These are phyloP conservation scores for Melanotaenia maccullochi DNA, from an alignment of 2,797 vertebrate species.

Conservation along the genomic window DNA sequence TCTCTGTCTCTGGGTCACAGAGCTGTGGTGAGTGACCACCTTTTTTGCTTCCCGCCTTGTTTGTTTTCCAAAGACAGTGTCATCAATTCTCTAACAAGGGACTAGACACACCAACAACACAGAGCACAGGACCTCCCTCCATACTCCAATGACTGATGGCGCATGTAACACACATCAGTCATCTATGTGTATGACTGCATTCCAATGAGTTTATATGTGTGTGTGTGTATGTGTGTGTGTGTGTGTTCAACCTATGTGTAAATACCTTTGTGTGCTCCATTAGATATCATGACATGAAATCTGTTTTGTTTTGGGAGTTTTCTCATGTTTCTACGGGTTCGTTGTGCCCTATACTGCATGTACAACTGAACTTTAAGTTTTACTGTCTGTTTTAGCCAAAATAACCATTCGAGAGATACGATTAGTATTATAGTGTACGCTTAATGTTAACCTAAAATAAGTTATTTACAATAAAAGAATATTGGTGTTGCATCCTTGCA, in stretches of 20 bases:
- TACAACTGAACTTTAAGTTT: not conserved
- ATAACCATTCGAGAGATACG: not conserved
- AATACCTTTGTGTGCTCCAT: conserved; percentile 31
- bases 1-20: conserved; percentile 78
- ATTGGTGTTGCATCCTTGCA: not conserved
- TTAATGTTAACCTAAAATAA: too few species aligned
- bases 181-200: conserved; percentile 47
- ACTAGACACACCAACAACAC: conserved; percentile 81
- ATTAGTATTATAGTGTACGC: too few species aligned
- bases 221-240: conserved; percentile 1
- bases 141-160: conserved; percentile 64
- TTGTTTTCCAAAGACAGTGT: conserved; percentile 82
- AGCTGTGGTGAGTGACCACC: conserved; percentile 79
- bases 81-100: conserved; percentile 83
- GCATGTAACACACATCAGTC: conserved; percentile 58
- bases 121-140: conserved; percentile 70
- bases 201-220: conserved; percentile 35
- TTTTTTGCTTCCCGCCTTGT: conserved; percentile 79
- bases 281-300: conserved; percentile 38
- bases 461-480: not conserved
- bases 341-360: not conserved
- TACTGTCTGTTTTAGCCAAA: not conserved
- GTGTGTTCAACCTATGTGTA: conserved; percentile 32
- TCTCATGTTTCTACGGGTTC: conserved; percentile 4
- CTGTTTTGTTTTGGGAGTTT: not conserved